Evolutionary conservation across 2,797 vertebrate genomes (phyloP), one percentile per base, ranked within the genome.

Genomic region (Harpagifer antarcticus): DNA sequence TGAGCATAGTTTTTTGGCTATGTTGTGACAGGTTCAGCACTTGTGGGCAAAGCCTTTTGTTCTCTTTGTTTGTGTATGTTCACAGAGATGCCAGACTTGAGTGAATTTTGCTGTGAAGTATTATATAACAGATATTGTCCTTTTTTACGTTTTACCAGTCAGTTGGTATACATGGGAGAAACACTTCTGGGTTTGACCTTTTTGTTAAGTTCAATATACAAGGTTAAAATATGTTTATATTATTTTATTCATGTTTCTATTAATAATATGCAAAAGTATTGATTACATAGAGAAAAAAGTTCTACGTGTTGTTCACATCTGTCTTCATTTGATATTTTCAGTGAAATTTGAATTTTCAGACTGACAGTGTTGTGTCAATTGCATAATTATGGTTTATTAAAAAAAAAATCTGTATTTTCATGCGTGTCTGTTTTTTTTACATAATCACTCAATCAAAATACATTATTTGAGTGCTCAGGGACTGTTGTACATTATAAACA

Each of bases 361-460:
- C 62, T 47, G 55, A 59, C 43, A 6, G 8, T 0, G 31, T 76
- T 50, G 48, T 82, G 52, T 70, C 47, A 69, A 65, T 42, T 14
- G 43, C 12, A 45, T 64, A 15, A 56, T 49, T 74, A 64, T 74
- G 10, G 68, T 79, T 87, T 23, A 88, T 79, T 78, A 76, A 80
- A 78, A 68, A 78, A 68, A 3, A 19, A 64, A 20, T n/a, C 1
- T n/a, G 27, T 62, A 2, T 10, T 1, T 11, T 15, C 33, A 37
- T 37, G 33, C 33, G 8, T 37, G 1, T 49, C 74, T 59, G 73
- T 54, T 31, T 64, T 6, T 45, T n/a, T 52, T 7, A 37, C 33
- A 37, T 9, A 37, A 37, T 37, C 33, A 37, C 9, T 37, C 33
- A 37, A 37, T 37, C 8, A 37, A 37, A 37, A 37, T 6, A 37